Base-by-base conservation (phyloP, 2,797 vertebrate species). In the Hypotaenidia okinawae region DNA sequence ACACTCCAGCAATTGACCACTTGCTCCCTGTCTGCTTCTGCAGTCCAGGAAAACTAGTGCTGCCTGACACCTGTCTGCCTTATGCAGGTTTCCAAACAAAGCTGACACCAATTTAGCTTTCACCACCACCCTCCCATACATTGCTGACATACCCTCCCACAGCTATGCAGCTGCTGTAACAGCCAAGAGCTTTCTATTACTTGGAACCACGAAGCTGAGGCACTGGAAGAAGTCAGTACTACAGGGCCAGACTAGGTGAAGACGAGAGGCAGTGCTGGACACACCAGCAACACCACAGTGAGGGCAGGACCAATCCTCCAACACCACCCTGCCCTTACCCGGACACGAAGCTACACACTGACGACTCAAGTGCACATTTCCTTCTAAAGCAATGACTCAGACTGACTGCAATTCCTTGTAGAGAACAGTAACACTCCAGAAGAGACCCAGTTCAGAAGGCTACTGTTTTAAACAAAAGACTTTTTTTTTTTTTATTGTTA, bases 261-360 rank as follows among this genome's bases (percentile, higher is more conserved):
- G 51, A 37, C 0, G 2, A 78, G 25, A 82, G 13, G 39, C 58
- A 61, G 24, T 3, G 27, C 14, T 61, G 30, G n/a, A n/a, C 33
- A 47, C 3, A 6, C 1, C 68, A 79, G 45, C 37, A 49, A n/a
- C 0, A 5, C 43, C 9, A 16, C 0, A 0, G 32, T 28, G 16
- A 41, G 33, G 47, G 30, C 54, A 72, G 47, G 32, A 67, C 3
- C 52, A 32, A 6, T 28, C 16, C 30, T 39, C 30, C 11, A 22
- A 39, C 24, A 43, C 23, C 13, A 51, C 37, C n/a, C 43, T 35
- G 77, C 21, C 33, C 62, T 59, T 9, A 35, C 5, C 13, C 9
- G 18, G 18, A 41, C 0, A 6, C 7, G 4, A 51, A 64, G 33
- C 16, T 4, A 33, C 25, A 22, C 2, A 16, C 28, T 25, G 39